Evolutionary conservation across 2,113 vertebrate genomes (phyloP).

Genomic region (Amphilophus citrinellus): DNA sequence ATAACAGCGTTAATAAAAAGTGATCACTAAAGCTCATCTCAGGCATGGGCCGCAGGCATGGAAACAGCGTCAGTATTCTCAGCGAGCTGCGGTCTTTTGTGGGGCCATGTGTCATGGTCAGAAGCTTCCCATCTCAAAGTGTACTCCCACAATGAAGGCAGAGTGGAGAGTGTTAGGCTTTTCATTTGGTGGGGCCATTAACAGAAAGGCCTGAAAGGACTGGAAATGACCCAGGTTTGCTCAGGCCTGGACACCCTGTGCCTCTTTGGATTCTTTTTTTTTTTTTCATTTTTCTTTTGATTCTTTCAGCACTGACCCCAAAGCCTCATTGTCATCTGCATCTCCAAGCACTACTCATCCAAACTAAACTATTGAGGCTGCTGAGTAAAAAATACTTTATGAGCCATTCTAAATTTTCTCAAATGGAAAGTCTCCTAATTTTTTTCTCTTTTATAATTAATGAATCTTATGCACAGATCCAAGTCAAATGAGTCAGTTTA

Average conservation of each 20-base stretch:
- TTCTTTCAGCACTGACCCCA: constrained; percentile 51
- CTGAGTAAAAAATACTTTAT: background rate
- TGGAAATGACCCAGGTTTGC: constrained; percentile 89
- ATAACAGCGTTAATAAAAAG: constrained; percentile 92
- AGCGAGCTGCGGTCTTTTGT: constrained; percentile 87
- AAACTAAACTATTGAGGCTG: background rate
- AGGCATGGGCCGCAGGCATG: constrained; percentile 89
- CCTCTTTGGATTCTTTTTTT: constrained; percentile 53
- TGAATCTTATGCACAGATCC: background rate
- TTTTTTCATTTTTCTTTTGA: constrained; percentile 39
- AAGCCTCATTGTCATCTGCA: constrained; percentile 38
- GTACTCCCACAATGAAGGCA: constrained; percentile 81
- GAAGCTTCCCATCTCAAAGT: constrained; percentile 82
- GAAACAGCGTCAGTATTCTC: constrained; percentile 83
- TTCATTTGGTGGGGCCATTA: constrained; percentile 78
- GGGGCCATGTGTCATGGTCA: constrained; percentile 87
- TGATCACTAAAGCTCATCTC: constrained; percentile 89
- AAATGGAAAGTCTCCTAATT: background rate
- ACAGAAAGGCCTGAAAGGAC: constrained; percentile 85
- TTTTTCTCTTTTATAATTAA: background rate
- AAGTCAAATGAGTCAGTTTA: background rate
- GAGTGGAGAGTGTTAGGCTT: constrained; percentile 88
- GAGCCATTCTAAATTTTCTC: constrained; percentile 1
- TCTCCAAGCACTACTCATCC: background rate
- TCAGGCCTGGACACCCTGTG: constrained; percentile 53